Conservation (phyloP, 2,797 vertebrate species). For the Oryzias dopingdopingensis region DNA sequence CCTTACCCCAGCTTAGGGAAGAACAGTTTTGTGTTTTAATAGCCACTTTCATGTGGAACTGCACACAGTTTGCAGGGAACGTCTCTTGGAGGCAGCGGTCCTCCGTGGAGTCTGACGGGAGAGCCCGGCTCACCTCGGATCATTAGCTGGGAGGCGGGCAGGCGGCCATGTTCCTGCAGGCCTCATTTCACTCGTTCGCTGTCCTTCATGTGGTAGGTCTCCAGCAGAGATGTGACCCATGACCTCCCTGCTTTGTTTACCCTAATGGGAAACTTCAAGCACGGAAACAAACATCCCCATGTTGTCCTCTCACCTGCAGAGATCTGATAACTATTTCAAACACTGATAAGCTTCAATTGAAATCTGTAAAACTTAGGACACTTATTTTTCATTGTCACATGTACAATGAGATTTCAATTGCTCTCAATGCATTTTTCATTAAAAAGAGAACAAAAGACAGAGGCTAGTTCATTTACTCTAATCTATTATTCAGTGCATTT, state of each 20-base stretch:
- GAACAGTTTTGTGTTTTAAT: not conserved
- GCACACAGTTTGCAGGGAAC: not conserved
- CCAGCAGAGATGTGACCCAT: slow-evolving; percentile 8
- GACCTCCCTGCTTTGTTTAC: not conserved
- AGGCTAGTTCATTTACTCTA: too few relatives aligned
- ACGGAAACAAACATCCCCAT: not conserved
- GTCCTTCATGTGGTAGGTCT: slow-evolving; percentile 22
- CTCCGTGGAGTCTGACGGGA: slow-evolving; percentile 12
- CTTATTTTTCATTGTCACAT: too few relatives aligned
- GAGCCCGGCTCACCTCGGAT: slow-evolving; percentile 41
- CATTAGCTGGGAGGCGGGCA: slow-evolving; percentile 26
- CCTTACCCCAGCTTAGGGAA: not conserved
- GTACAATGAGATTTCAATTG: too few relatives aligned
- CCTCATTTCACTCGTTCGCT: slow-evolving; percentile 17
- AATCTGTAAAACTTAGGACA: not conserved
- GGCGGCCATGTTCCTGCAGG: slow-evolving; percentile 29
- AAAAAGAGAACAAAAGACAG: too few relatives aligned
- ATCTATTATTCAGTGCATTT: too few relatives aligned
- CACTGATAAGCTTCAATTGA: not conserved
- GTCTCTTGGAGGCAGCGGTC: slow-evolving; percentile 10
- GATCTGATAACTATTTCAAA: not conserved
- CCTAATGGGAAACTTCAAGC: not conserved
- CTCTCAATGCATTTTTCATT: too few relatives aligned
- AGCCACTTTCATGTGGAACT: not conserved
- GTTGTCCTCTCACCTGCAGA: not conserved